phyloP scores from a whole-genome alignment of 1,140 invertebrate genomes.

The Yoshiicerus persimilis region DNA sequence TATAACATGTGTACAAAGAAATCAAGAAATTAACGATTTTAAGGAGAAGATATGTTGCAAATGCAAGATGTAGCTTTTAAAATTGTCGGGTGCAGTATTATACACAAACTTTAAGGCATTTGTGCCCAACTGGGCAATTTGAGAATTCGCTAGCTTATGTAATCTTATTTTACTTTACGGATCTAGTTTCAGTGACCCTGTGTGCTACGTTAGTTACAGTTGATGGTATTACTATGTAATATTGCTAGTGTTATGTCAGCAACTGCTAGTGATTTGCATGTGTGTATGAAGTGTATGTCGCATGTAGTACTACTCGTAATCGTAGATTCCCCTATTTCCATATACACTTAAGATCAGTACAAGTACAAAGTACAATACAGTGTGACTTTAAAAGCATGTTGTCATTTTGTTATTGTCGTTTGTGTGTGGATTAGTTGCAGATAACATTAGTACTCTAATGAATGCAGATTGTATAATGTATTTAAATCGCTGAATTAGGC shows the following conservation, averaged over 20 bases:
- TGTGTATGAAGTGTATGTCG: neutral
- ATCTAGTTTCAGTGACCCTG: neutral
- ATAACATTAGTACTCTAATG: constrained; percentile 15
- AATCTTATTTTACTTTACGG: neutral
- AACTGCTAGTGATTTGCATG: neutral
- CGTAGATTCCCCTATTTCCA: neutral
- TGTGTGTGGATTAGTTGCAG: neutral
- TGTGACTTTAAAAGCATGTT: neutral
- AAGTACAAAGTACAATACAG: neutral
- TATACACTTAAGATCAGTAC: neutral
- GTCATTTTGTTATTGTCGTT: neutral
- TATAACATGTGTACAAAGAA: neutral
- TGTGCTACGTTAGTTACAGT: neutral
- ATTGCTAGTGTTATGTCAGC: neutral
- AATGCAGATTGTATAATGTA: constrained; percentile 21
- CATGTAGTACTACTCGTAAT: neutral
- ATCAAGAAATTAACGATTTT: neutral
- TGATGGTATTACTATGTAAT: too few species aligned
- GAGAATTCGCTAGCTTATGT: neutral
- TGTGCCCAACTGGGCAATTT: neutral
- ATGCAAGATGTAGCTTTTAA: neutral
- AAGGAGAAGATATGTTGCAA: neutral
- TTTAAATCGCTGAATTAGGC: constrained; percentile 6
- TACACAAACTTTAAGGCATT: neutral
- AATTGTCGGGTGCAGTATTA: too few species aligned